phyloP scores from a whole-genome alignment of 2,797 vertebrate species.

The Morelia viridis region DNA sequence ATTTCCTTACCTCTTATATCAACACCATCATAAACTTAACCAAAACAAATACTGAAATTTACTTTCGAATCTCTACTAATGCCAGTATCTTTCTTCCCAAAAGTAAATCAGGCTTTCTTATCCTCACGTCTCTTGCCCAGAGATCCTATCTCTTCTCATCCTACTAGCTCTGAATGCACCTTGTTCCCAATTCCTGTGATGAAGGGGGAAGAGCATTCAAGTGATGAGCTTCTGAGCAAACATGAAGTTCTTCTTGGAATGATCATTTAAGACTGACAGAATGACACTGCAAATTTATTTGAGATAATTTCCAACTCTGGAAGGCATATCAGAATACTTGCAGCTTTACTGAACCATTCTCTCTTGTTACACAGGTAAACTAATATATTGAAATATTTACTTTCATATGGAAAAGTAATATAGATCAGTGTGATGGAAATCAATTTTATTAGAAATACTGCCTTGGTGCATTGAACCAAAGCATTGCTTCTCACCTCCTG shows the following conservation, averaged over 20 bases:
- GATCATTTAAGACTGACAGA: background rate
- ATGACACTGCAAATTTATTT: background rate
- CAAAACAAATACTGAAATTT: background rate
- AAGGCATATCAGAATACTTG: background rate
- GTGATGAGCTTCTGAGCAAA: background rate
- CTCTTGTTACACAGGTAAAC: background rate
- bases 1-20: background rate
- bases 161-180: background rate
- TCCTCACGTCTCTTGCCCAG: no score
- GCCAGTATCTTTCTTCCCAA: constrained; percentile 14
- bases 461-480: background rate
- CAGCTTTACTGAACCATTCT: background rate
- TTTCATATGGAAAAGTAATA: background rate
- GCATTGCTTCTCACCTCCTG: background rate
- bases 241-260: background rate
- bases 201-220: background rate
- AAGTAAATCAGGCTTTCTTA: constrained; percentile 15
- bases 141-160: background rate
- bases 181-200: background rate
- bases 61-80: background rate
- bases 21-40: background rate
- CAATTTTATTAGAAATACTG: background rate
- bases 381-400: background rate
- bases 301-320: background rate
- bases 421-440: background rate